These are phyloP conservation scores for Oasisia sp. DNA, from an alignment of 2,888 invertebrate genomes.

Conservation along the genomic window DNA sequence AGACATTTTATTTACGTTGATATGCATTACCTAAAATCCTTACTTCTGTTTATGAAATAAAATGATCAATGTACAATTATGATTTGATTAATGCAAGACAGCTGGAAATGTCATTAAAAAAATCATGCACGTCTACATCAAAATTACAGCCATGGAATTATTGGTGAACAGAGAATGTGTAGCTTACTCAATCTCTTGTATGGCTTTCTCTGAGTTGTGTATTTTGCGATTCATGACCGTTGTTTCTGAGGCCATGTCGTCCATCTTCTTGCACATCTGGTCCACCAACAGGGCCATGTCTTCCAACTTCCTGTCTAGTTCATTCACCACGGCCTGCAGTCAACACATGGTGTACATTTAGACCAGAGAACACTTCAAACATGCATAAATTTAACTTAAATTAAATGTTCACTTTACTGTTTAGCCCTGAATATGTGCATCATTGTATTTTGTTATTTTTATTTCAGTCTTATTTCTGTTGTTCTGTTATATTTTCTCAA, in stretches of 20 bases:
- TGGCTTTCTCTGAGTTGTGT: conserved; percentile 46
- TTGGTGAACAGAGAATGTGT: neutral
- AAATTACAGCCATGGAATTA: neutral
- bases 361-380: no score
- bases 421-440: no score
- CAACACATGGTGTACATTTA: neutral
- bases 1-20: neutral
- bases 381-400: no score
- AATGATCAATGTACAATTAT: no score
- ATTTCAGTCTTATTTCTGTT: no score
- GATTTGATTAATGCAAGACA: neutral
- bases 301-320: conserved; percentile 50
- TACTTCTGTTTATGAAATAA: no score
- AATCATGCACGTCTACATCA: neutral
- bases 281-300: conserved; percentile 56
- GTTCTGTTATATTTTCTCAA: no score
- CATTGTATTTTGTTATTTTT: no score
- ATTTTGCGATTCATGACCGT: conserved; percentile 54
- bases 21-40: neutral
- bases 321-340: conserved; percentile 23
- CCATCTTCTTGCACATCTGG: conserved; percentile 60
- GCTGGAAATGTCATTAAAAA: neutral
- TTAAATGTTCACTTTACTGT: no score
- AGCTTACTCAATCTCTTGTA: conserved; percentile 48
- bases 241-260: conserved; percentile 58